Base-by-base conservation (phyloP, 2,113 vertebrate genomes). In the Poeciliopsis turrubarensis region DNA sequence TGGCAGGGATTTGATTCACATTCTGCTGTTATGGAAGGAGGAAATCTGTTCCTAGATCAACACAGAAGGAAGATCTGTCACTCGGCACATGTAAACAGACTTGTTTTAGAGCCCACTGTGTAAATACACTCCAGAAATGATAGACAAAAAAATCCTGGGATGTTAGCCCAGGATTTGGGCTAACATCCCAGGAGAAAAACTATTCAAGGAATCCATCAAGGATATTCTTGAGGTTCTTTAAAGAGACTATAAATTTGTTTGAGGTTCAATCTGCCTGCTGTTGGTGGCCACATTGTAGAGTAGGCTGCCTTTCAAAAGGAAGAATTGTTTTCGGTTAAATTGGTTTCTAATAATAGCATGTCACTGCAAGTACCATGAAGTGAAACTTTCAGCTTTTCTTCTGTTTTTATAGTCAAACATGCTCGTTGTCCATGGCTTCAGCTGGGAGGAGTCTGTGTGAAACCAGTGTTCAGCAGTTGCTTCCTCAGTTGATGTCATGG, bases 401-500 rank as follows among this genome's bases (percentile, higher is more conserved):
- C 74, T 60, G 22, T 57, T n/a, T 65, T 78, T 19, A 31, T 26
- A 31, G 26, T 9, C 3, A 31, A 25, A 41, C 57, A 34, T 34
- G 15, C 3, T 12, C 22, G 14, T 32, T 39, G 54, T 67, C n/a
- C 1, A 27, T 39, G 30, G 44, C 44, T 31, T n/a, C 9, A 62
- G 29, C 34, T 30, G n/a, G 22, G 34, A 4, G n/a, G 26, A 6
- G 44, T 65, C 62, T 3, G 22, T n/a, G 19, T 1, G 60, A 57
- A 34, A 60, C 31, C 34, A 57, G n/a, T 3, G 4, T 4, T 63
- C 34, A 62, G 17, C 39, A 63, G 60, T 37, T 85, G 41, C 47
- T 85, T 73, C 67, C 27, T 8, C 3, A 2, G 4, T 84, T 75
- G 29, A 64, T 73, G 65, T 71, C 32, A 78, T 85, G 74, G 32